A percentile compares a stretch with the other conserved stretches of the same genome.
Evolutionary conservation across 1,140 invertebrate species (phyloP).

Genomic region (Neotoxoptera formosana): DNA sequence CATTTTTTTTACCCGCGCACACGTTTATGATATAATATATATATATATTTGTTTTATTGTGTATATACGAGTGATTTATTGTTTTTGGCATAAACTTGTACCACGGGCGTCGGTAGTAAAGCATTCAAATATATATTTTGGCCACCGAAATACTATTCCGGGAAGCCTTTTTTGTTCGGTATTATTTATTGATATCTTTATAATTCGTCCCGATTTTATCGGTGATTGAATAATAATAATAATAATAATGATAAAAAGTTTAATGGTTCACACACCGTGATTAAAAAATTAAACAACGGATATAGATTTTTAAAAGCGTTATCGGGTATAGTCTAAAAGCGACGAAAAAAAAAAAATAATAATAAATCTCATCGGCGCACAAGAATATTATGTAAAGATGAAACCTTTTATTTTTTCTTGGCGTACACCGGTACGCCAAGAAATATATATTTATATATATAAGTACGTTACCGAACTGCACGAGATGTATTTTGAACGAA

Average conservation of each 20-base stretch:
- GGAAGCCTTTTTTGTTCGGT: not conserved
- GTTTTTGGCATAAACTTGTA: conserved; percentile 49
- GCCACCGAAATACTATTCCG: not conserved
- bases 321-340: not conserved
- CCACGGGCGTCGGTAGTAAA: not conserved
- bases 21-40: not conserved
- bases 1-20: not conserved
- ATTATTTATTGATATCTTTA: conserved; percentile 32
- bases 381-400: not conserved
- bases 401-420: conserved; percentile 32
- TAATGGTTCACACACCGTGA: not conserved
- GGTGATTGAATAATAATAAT: not conserved
- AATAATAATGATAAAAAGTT: not conserved
- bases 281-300: not conserved
- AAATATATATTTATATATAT: not conserved
- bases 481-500: not conserved
- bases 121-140: conserved; percentile 41
- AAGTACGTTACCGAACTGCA: not conserved
- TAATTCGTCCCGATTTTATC: not conserved
- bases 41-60: conserved; percentile 24
- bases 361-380: not conserved
- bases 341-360: not conserved
- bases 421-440: not conserved
- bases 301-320: not conserved
- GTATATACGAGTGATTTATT: conserved; percentile 41